Percentiles rank a stretch among this genome's conserved stretches.
Evolutionary conservation across 1,140 invertebrate genomes (phyloP).

Genomic region (Asbolus verrucosus): DNA sequence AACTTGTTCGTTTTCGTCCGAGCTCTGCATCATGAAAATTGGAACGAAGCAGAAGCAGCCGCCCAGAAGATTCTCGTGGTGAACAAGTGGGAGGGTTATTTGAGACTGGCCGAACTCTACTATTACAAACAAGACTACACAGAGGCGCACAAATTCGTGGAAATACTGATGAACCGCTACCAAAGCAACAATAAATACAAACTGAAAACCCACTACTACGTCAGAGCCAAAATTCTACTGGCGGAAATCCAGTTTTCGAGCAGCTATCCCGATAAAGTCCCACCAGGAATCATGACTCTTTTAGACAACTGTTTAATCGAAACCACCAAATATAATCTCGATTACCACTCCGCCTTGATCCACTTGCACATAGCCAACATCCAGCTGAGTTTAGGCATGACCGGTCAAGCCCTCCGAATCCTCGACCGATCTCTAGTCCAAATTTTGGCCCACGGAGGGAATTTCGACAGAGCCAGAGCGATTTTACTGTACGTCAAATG

Average conservation of each 20-base stretch:
- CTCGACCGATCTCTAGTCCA: conserved; percentile 77
- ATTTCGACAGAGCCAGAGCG: conserved; percentile 81
- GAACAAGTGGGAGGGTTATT: conserved; percentile 76
- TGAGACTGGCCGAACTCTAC: conserved; percentile 75
- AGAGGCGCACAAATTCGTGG: conserved; percentile 71
- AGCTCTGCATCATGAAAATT: conserved; percentile 76
- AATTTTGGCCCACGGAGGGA: conserved; percentile 83
- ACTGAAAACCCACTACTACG: conserved; percentile 67
- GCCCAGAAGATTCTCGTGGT: conserved; percentile 80
- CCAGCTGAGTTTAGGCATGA: conserved; percentile 74
- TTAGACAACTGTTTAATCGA: conserved; percentile 79
- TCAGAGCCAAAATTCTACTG: conserved; percentile 77
- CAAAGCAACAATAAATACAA: conserved; percentile 46
- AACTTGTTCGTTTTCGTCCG: too few relatives aligned
- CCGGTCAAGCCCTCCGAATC: conserved; percentile 78
- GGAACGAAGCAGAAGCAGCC: conserved; percentile 80
- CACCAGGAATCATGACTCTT: conserved; percentile 70
- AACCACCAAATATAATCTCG: conserved; percentile 78
- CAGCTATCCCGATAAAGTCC: conserved; percentile 65
- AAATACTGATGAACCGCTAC: conserved; percentile 66
- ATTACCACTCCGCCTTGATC: conserved; percentile 79
- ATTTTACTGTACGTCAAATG: conserved; percentile 76
- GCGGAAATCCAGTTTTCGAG: conserved; percentile 74
- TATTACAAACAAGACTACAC: conserved; percentile 77
- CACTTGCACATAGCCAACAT: conserved; percentile 83